Conservation (phyloP, 2,888 invertebrate species). For the Falcaria lacertinaria region DNA sequence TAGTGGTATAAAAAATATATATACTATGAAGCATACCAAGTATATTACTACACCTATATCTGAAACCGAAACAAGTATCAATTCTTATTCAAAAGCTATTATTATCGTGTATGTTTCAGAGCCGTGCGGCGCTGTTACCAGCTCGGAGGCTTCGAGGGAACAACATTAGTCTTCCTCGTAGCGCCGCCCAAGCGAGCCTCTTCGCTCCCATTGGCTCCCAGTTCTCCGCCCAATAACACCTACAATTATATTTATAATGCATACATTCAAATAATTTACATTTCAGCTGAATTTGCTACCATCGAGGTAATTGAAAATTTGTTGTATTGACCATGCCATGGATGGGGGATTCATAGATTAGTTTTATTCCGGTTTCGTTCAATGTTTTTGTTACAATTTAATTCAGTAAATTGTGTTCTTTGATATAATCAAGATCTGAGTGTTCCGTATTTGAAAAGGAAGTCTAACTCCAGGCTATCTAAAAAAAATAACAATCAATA, state of each 20-base stretch:
- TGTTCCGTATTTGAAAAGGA: too few species aligned
- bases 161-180: conserved; percentile 66
- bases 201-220: conserved; percentile 56
- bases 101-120: neutral
- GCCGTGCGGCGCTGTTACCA: conserved; percentile 36
- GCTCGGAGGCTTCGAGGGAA: conserved; percentile 68
- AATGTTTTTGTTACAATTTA: conserved; percentile 9
- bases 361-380: conserved; percentile 33
- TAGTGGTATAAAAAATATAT: too few species aligned
- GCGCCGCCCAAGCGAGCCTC: conserved; percentile 62
- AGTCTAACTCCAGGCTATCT: too few species aligned
- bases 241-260: conserved; percentile 79
- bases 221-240: conserved; percentile 66
- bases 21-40: too few species aligned
- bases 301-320: conserved; percentile 78
- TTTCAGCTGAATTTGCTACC: conserved; percentile 78
- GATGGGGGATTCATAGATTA: conserved; percentile 55
- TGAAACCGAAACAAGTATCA: neutral
- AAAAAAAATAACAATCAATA: too few species aligned
- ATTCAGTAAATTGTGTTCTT: neutral
- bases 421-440: too few species aligned
- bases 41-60: too few species aligned
- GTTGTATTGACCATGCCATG: conserved; percentile 72
- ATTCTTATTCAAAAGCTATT: neutral
- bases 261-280: conserved; percentile 77